Base-by-base conservation (phyloP, 2,797 vertebrate genomes). In the Hoplostethus mediterraneus region DNA sequence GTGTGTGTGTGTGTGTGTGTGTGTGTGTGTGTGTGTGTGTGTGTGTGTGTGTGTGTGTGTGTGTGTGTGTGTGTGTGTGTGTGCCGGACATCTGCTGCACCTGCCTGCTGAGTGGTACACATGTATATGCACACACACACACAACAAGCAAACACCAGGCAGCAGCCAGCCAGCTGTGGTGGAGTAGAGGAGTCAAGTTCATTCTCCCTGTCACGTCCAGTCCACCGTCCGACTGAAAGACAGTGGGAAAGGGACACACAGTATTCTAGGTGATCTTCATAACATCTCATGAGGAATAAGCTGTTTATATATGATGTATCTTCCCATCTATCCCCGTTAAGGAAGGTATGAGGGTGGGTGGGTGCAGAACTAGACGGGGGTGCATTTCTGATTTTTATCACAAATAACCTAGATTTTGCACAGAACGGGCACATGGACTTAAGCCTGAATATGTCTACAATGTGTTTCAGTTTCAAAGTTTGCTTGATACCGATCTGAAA, bases 81-180 rank as follows among this genome's bases (percentile, higher is more conserved):
- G 74, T 54, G 77, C 51, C 11, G 79, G 87, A 90, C 83, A 82
- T 92, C 85, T 93, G 92, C 90, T 90, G 87, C 90, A 92, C 90
- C 89, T 91, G 86, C 87, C 77, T 65, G 82, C 83, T 86, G 83
- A 64, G 86, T 31, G 64, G 81, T 83, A 87, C 81, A 84, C 73
- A 59, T 77, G 75, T 77, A 80, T 53, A 56, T 40, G 17, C 28
- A 38, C 28, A 59, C 63, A 52, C 48, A 81, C 49, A 55, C 54
- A 31, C 52, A 74, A 64, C 47, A 68, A 71, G 72, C 10, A 17
- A 75, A 6, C 58, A 7, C 54, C 40, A 55, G 51, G 66, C 75
- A 87, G 74, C 79, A 77, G 84, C 61, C 75, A 80, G 76, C 73
- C 89, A 90, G 90, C 91, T 89, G 91, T 84, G 86, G 71, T 71